A percentile compares a stretch with the other conserved stretches of the same genome.
Evolutionary conservation across 2,888 invertebrate species (phyloP).

Genomic region (Andrena camellia): DNA sequence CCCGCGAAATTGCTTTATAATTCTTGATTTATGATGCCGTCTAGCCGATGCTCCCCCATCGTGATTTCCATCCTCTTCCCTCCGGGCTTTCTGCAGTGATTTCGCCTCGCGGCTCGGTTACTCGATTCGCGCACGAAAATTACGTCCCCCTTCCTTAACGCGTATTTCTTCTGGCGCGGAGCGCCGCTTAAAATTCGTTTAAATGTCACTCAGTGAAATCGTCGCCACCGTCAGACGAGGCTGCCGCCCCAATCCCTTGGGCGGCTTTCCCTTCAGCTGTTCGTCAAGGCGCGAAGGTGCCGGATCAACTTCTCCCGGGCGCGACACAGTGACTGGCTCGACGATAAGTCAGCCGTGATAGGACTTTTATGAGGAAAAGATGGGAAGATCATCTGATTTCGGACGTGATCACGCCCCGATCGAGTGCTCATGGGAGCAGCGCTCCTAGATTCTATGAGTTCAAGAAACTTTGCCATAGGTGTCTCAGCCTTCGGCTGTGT

Average conservation of each 20-base stretch:
- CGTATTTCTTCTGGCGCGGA: constrained; percentile 52
- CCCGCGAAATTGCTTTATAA: constrained; percentile 80
- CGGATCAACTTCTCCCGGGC: not conserved
- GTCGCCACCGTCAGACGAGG: not conserved
- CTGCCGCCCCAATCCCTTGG: not conserved
- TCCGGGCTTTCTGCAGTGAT: not conserved
- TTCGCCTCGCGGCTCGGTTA: not conserved
- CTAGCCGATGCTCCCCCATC: constrained; percentile 32
- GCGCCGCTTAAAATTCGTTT: constrained; percentile 61
- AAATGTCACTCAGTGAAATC: constrained; percentile 65
- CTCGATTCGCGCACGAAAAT: constrained; percentile 43
- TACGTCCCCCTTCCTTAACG: constrained; percentile 54
- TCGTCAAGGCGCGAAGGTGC: not conserved
- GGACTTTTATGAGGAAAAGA: constrained; percentile 42
- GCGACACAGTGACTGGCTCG: constrained; percentile 32
- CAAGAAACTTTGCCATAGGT: not conserved
- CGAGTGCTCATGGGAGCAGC: not conserved
- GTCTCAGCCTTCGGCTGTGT: not conserved
- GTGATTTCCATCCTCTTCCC: constrained; percentile 40
- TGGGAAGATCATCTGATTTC: constrained; percentile 6
- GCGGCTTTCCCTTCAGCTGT: constrained; percentile 4
- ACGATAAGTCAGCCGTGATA: constrained; percentile 43
- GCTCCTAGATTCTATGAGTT: not conserved
- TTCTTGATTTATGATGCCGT: constrained; percentile 78
- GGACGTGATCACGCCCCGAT: not conserved